phyloP scores from a whole-genome alignment of 2,888 invertebrate species.

The Colletes collaris region DNA sequence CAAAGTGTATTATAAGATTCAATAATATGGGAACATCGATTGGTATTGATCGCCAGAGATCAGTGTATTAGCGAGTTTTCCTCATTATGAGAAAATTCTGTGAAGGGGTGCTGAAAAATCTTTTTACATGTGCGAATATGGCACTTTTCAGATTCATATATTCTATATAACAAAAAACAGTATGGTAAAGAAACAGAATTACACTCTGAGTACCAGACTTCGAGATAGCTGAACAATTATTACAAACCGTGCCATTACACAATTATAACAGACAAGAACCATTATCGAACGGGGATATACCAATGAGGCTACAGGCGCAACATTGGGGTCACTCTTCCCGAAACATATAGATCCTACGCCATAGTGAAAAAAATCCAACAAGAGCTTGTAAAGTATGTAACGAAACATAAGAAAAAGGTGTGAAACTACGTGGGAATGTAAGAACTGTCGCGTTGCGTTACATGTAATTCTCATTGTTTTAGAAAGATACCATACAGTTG shows the following conservation, averaged over 20 bases:
- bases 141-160: slow-evolving; percentile 40
- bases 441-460: slow-evolving; percentile 25
- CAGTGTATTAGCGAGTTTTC: slow-evolving; percentile 46
- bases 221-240: slow-evolving; percentile 33
- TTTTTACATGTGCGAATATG: slow-evolving; percentile 30
- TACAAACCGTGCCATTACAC: slow-evolving; percentile 28
- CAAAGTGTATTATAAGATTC: slow-evolving; percentile 16
- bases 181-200: slow-evolving; percentile 37
- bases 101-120: slow-evolving; percentile 51
- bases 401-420: slow-evolving; percentile 28
- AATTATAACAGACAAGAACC: slow-evolving; percentile 32
- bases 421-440: slow-evolving; percentile 33
- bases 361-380: slow-evolving; percentile 27
- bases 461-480: slow-evolving; percentile 32
- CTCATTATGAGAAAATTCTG: slow-evolving; percentile 49
- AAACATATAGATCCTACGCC: slow-evolving; percentile 22
- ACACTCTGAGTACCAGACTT: slow-evolving; percentile 34
- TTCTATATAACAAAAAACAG: slow-evolving; percentile 32
- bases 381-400: slow-evolving; percentile 20
- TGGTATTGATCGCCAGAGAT: slow-evolving; percentile 39
- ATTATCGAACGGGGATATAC: slow-evolving; percentile 33
- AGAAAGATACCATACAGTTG: slow-evolving; percentile 23
- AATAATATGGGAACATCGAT: slow-evolving; percentile 28
- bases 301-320: slow-evolving; percentile 27
- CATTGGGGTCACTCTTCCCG: slow-evolving; percentile 60